phyloP scores from a whole-genome alignment of 2,888 invertebrate genomes.

The Drosophila villosipedis region DNA sequence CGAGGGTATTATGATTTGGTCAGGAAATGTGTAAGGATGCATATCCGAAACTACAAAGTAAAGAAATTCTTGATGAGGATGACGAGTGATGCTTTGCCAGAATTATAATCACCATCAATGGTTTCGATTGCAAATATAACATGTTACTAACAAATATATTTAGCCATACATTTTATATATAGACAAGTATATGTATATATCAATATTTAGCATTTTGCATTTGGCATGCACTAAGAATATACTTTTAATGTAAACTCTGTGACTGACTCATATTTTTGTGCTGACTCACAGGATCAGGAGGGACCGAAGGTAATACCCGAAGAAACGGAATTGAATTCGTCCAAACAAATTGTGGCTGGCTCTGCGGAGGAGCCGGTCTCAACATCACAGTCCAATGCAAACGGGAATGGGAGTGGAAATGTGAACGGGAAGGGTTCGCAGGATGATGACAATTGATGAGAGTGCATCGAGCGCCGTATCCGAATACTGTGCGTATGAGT shows the following conservation, averaged over 20 bases:
- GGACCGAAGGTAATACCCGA: slow-evolving; percentile 89
- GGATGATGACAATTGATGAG: slow-evolving; percentile 56
- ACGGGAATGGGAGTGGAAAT: slow-evolving; percentile 72
- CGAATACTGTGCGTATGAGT: slow-evolving; percentile 65
- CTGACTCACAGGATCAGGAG: slow-evolving; percentile 82
- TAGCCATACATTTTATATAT: not conserved
- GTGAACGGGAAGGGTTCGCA: slow-evolving; percentile 75
- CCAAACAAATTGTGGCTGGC: slow-evolving; percentile 70
- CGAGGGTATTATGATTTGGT: not conserved
- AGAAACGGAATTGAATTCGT: slow-evolving; percentile 85
- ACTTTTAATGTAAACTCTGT: not conserved
- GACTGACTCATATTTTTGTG: not conserved
- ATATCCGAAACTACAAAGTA: not conserved
- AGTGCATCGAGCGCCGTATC: slow-evolving; percentile 16
- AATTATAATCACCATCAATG: not conserved
- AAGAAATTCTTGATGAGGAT: not conserved
- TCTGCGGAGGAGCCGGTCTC: slow-evolving; percentile 48
- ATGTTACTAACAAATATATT: not conserved
- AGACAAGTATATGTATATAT: not conserved
- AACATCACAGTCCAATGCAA: slow-evolving; percentile 48
- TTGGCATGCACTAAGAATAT: slow-evolving; percentile 23
- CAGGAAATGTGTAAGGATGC: not conserved
- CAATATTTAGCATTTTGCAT: slow-evolving; percentile 13
- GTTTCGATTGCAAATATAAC: not conserved
- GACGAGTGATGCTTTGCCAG: not conserved